phyloP scores from a whole-genome alignment of 1,140 invertebrate species.

The Heterodera schachtii region DNA sequence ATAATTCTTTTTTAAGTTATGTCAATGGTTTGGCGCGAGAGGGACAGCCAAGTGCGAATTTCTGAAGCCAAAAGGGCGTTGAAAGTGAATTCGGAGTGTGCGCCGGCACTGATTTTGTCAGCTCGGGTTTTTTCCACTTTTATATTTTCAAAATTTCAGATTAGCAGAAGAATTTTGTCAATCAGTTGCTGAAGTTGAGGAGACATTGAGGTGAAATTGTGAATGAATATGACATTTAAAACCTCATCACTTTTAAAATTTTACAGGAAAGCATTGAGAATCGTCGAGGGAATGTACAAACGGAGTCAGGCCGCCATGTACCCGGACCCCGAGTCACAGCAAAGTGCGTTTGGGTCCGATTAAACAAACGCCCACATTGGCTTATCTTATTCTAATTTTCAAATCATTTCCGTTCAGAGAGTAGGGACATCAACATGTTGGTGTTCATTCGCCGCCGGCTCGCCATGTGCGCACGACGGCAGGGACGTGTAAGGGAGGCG shows the following conservation, averaged over 20 bases:
- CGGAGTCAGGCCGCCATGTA: conserved; percentile 79
- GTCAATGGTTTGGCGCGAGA: conserved; percentile 94
- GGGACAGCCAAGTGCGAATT: conserved; percentile 86
- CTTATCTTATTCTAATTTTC: conserved; percentile 18
- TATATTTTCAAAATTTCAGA: conserved; percentile 4
- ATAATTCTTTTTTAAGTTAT: conserved; percentile 74
- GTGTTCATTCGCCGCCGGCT: conserved; percentile 72
- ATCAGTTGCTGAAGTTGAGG: conserved; percentile 77
- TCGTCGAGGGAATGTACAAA: conserved; percentile 82
- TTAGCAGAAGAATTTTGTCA: conserved; percentile 93
- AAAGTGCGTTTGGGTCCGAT: conserved; percentile 71
- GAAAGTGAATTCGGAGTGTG: conserved; percentile 88
- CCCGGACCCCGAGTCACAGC: conserved; percentile 79
- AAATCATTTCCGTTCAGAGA: conserved; percentile 41
- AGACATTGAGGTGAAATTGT: conserved; percentile 38
- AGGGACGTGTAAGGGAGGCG: conserved; percentile 89
- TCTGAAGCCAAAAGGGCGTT: conserved; percentile 88
- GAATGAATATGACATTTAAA: conserved; percentile 25
- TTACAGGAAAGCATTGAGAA: conserved; percentile 82
- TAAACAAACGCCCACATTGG: background rate
- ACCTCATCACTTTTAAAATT: conserved; percentile 70
- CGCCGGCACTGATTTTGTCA: conserved; percentile 84
- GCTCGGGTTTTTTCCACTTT: background rate
- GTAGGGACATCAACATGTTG: conserved; percentile 87
- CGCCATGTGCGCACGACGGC: conserved; percentile 92